Evolutionary conservation across 1,140 invertebrate species (phyloP).

Genomic region (Scaptomyza montana): DNA sequence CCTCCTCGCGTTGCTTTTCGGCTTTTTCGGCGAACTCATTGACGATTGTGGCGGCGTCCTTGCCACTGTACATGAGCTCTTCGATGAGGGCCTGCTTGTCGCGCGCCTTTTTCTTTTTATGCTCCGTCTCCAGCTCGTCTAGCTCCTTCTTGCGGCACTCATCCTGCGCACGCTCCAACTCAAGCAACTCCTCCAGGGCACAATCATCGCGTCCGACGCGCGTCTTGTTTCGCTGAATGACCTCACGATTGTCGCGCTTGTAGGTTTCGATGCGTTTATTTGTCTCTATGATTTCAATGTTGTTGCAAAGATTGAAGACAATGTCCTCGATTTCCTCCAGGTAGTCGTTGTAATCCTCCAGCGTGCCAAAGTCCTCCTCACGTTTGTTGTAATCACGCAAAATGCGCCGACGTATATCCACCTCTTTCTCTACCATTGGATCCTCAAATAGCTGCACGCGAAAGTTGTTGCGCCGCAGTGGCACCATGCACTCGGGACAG

Average conservation of each 20-base stretch:
- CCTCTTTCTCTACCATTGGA: constrained; percentile 97
- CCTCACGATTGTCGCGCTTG: constrained; percentile 96
- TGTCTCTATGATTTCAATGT: constrained; percentile 95
- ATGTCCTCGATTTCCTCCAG: constrained; percentile 96
- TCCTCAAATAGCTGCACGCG: constrained; percentile 98
- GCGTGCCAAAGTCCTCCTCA: constrained; percentile 92
- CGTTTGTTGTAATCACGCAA: constrained; percentile 96
- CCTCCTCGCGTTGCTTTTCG: constrained; percentile 88
- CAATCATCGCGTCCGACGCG: constrained; percentile 86
- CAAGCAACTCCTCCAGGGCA: constrained; percentile 94
- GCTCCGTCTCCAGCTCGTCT: constrained; percentile 86
- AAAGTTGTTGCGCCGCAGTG: constrained; percentile 94
- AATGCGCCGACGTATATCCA: constrained; percentile 96
- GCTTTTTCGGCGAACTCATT: constrained; percentile 90
- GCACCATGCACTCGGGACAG: constrained; percentile 96
- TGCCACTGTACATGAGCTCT: constrained; percentile 96
- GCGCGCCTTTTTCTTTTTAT: constrained; percentile 92
- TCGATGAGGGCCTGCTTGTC: constrained; percentile 96
- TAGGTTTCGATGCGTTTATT: constrained; percentile 97
- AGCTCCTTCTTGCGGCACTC: constrained; percentile 87
- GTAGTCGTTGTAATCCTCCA: constrained; percentile 96
- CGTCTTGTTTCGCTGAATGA: constrained; percentile 94
- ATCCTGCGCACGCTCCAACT: constrained; percentile 91
- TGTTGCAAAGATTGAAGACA: constrained; percentile 96
- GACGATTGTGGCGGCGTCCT: constrained; percentile 94